A percentile compares a stretch with the other conserved stretches of the same genome.
These are phyloP conservation scores for Xanthia togata DNA, from an alignment of 2,888 invertebrate species.

Conservation along the genomic window DNA sequence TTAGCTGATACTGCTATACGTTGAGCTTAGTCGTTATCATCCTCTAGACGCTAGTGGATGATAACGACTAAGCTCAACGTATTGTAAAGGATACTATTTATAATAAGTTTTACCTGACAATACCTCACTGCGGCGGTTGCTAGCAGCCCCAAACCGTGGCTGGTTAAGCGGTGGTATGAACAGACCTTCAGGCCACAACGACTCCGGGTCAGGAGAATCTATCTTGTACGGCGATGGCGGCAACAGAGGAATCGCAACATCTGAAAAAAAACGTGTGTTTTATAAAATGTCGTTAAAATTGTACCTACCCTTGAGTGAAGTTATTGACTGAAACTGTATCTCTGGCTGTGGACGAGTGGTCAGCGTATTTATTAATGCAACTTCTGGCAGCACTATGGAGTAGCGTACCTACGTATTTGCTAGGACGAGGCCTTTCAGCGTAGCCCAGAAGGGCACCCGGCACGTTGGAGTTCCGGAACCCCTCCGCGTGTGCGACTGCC, in stretches of 20 bases:
- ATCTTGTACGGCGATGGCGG: slow-evolving; percentile 88
- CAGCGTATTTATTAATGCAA: too few relatives aligned
- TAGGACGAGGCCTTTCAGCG: not conserved
- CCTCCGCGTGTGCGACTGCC: not conserved
- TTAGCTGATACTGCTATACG: too few relatives aligned
- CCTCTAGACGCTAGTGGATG: too few relatives aligned
- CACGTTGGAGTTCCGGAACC: not conserved
- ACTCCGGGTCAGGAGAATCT: slow-evolving; percentile 89
- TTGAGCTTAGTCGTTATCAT: too few relatives aligned
- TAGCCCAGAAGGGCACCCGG: not conserved
- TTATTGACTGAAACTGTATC: not conserved
- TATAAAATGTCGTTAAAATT: not conserved
- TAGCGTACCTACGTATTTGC: not conserved
- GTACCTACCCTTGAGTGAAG: not conserved
- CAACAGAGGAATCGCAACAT: slow-evolving; percentile 80
- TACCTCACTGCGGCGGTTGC: slow-evolving; percentile 81
- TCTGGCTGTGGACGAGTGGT: too few relatives aligned
- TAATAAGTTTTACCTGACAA: slow-evolving; percentile 64
- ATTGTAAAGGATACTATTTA: slow-evolving; percentile 23
- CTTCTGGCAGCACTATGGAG: not conserved
- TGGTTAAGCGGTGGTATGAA: slow-evolving; percentile 86
- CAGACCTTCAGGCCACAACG: slow-evolving; percentile 90
- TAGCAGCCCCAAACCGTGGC: slow-evolving; percentile 73
- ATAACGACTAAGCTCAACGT: not conserved
- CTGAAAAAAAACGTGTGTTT: slow-evolving; percentile 64